Evolutionary conservation across 37 sponge, comb jelly and placozoan species (phyloP).

Genomic region (Cliona cf. orientalis): DNA sequence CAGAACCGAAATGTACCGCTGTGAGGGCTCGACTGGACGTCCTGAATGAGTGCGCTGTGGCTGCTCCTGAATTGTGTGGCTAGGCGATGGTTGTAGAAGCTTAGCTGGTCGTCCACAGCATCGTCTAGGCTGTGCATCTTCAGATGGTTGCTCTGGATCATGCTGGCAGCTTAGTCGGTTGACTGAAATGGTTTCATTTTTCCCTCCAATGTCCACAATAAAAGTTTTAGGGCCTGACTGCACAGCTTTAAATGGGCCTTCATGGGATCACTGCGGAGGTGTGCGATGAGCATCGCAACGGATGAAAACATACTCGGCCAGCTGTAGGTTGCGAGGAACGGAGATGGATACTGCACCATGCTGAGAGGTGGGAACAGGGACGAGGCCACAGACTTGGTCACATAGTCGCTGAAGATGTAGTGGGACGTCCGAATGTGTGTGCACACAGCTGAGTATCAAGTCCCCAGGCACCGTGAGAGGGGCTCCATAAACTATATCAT

Average conservation of each 20-base stretch:
- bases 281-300: conserved; percentile 18
- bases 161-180: conserved; percentile 50
- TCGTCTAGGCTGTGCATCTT: no score
- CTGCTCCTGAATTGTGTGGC: no score
- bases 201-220: conserved; percentile 23
- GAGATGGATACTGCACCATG: background rate
- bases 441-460: conserved; percentile 3
- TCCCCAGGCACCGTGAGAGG: conserved; percentile 38
- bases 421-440: no score
- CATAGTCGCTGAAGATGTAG: conserved; percentile 23
- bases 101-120: no score
- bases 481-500: conserved; percentile 18
- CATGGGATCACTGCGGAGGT: conserved; percentile 36
- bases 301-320: conserved; percentile 9
- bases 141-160: no score
- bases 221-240: conserved; percentile 17
- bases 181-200: conserved; percentile 15
- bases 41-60: no score
- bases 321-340: background rate
- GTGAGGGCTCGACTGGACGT: no score
- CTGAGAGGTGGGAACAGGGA: conserved; percentile 31
- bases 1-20: no score
- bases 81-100: no score
- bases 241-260: conserved; percentile 45
- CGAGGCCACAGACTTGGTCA: conserved; percentile 20